Conservation (phyloP, 2,888 invertebrate genomes). For the Osmoderma eremita region DNA sequence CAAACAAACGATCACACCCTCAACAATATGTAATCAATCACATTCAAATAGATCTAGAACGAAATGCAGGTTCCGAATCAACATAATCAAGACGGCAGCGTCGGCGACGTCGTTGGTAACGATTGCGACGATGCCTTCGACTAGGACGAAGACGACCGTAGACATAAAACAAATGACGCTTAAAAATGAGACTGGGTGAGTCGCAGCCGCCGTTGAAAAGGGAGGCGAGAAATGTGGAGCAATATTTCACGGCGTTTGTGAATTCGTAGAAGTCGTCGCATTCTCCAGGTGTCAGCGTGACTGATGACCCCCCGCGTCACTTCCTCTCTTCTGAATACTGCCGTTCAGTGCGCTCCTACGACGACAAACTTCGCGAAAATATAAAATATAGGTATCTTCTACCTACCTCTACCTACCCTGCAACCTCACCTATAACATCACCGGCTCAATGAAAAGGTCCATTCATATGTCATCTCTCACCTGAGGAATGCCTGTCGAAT, state of each 20-base stretch:
- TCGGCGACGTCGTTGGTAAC: constrained; percentile 2
- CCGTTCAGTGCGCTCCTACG: constrained; percentile 48
- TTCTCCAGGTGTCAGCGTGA: constrained; percentile 62
- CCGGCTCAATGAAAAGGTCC: constrained; percentile 54
- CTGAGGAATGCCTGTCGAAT: constrained; percentile 53
- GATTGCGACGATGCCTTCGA: not conserved
- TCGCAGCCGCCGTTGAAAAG: constrained; percentile 50
- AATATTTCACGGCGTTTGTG: constrained; percentile 57
- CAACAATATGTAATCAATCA: constrained; percentile 3
- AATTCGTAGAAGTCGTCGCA: constrained; percentile 62
- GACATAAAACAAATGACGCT: constrained; percentile 57
- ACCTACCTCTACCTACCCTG: constrained; percentile 34
- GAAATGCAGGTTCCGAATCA: constrained; percentile 8
- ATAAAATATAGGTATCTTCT: constrained; percentile 48
- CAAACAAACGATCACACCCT: not conserved
- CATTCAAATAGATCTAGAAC: not conserved
- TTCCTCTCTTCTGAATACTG: constrained; percentile 53
- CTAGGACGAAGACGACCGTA: constrained; percentile 28
- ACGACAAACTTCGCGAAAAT: constrained; percentile 50
- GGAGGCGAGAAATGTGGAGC: constrained; percentile 53
- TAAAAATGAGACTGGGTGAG: constrained; percentile 54
- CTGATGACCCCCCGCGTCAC: constrained; percentile 60
- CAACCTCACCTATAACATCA: constrained; percentile 39
- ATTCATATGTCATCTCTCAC: constrained; percentile 54
- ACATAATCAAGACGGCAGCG: constrained; percentile 1